Base-by-base conservation (phyloP, 2,797 vertebrate genomes). In the Columba guinea region DNA sequence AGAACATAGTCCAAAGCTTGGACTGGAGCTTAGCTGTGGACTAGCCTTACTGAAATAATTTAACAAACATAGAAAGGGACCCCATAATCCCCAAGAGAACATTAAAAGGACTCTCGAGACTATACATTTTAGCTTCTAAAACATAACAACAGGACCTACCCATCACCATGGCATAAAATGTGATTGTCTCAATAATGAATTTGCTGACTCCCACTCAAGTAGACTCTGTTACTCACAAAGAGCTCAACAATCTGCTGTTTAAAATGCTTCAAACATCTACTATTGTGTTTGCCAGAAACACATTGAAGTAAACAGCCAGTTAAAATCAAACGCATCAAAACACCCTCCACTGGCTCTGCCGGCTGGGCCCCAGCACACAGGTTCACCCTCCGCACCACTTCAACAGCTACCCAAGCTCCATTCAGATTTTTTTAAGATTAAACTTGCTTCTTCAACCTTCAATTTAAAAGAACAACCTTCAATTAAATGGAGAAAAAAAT, bases 321-420 rank as follows among this genome's bases (percentile, higher is more conserved):
- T 37, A 2, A 26, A 56, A 13, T 4, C 23, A 51, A 52, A 37
- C 2, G 6, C 83, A 30, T 5, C 32, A 51, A 14, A 67, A 5
- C 24, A 20, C 4, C 39, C 49, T 39, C 23, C 24, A 9, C 67
- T 16, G 48, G 48, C 44, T 22, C 39, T 48, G 52, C 59, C 7
- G 10, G 60, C 41, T 3, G 2, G 68, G n/a, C 17, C 32, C 39
- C 2, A 1, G 58, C 3, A 2, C 1, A 0, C 49, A 41, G 34
- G 35, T 8, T 28, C 28, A 18, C 64, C n/a, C 52, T 48, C 23
- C 63, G 19, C 21, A 46, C 39, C n/a, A 11, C 55, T 67, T 7
- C 35, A 34, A 30, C 16, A 53, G n/a, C 76, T 30, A 27, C 41
- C 27, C 17, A 22, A 53, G 52, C 73, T 70, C 59, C n/a, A 10